These are phyloP conservation scores for Oostethus manadensis DNA, from an alignment of 2,113 vertebrate species.

Conservation along the genomic window DNA sequence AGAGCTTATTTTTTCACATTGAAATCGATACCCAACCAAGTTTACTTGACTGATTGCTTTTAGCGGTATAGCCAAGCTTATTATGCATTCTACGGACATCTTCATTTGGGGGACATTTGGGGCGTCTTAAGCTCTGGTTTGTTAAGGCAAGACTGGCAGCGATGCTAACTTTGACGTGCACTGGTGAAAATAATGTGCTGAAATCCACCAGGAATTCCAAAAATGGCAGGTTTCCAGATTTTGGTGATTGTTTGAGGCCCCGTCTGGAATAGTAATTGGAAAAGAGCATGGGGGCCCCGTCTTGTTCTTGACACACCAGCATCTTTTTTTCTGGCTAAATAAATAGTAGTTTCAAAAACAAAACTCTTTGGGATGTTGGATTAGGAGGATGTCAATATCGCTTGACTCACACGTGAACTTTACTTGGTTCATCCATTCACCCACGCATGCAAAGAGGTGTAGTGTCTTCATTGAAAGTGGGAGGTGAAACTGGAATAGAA, in stretches of 20 bases:
- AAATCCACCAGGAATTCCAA: conserved; percentile 3
- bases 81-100: conserved; percentile 31
- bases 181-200: neutral
- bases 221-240: conserved; percentile 31
- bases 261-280: conserved; percentile 33
- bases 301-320: conserved; percentile 34
- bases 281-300: conserved; percentile 29
- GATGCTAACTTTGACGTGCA: neutral
- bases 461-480: conserved; percentile 58
- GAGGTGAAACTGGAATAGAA: conserved; percentile 54
- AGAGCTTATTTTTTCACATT: conserved; percentile 31
- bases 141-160: conserved; percentile 61
- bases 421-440: conserved; percentile 21
- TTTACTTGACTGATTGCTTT: conserved; percentile 32
- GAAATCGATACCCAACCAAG: conserved; percentile 40
- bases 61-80: conserved; percentile 21
- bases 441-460: conserved; percentile 42
- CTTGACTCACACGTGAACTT: conserved; percentile 36
- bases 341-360: conserved; percentile 56
- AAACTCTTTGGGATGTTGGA: conserved; percentile 60
- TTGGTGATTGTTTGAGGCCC: conserved; percentile 46
- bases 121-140: conserved; percentile 14
- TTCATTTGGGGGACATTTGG: conserved; percentile 10
- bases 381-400: conserved; percentile 47
- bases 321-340: conserved; percentile 43